Evolutionary conservation across 2,797 vertebrate species (phyloP).

Genomic region (Fringilla coelebs): DNA sequence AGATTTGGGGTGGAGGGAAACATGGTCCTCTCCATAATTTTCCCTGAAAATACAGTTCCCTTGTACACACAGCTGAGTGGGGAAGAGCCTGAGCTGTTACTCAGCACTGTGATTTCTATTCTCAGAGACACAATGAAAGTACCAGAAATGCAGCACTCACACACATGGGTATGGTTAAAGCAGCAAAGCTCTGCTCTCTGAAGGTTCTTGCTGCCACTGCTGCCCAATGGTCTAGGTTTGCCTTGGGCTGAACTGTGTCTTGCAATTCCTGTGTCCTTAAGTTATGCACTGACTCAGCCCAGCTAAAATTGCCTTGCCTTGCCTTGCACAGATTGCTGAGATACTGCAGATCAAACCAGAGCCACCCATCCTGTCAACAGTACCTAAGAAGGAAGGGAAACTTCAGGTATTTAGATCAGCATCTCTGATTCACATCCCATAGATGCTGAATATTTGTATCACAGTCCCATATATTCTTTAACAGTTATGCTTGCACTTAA

Average conservation of each 20-base stretch:
- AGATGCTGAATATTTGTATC: not conserved
- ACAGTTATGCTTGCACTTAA: not conserved
- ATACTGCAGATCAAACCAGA: not conserved
- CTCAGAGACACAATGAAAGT: not conserved
- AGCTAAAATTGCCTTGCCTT: not conserved
- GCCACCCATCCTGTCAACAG: not conserved
- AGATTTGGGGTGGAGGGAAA: rapidly evolving
- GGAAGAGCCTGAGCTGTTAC: not conserved
- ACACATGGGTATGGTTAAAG: not conserved
- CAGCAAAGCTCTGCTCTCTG: not conserved
- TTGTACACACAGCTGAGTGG: not conserved
- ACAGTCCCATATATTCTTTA: not conserved
- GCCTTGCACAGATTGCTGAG: not conserved
- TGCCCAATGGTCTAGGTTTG: not conserved
- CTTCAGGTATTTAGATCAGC: not conserved
- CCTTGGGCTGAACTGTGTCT: not conserved
- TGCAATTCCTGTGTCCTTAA: not conserved
- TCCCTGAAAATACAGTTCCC: not conserved
- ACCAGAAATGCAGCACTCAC: not conserved
- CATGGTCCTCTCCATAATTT: not conserved
- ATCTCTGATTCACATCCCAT: not conserved
- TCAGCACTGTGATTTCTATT: not conserved
- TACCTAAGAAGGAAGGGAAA: not conserved
- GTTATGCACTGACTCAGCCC: not conserved
- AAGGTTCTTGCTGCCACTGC: not conserved